A percentile compares a stretch with the other conserved stretches of the same genome.
These are phyloP conservation scores for Acanthococcus lagerstroemiae DNA, from an alignment of 2,888 invertebrate genomes.

Conservation along the genomic window DNA sequence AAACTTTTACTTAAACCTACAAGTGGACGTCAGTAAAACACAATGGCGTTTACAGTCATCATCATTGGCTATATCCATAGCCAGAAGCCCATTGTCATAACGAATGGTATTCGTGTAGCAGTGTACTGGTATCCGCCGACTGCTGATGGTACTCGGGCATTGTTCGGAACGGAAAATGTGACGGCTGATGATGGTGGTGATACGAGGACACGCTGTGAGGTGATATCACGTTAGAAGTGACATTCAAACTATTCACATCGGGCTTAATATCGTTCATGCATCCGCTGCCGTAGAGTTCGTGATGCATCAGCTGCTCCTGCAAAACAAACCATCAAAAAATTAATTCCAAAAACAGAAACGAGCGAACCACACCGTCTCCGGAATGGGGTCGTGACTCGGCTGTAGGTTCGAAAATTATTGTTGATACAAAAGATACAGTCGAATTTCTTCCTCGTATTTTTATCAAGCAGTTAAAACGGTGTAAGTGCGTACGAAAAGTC, in stretches of 20 bases:
- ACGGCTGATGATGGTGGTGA: slow-evolving; percentile 35
- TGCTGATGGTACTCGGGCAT: slow-evolving; percentile 28
- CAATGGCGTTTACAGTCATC: not conserved
- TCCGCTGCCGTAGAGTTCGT: slow-evolving; percentile 36
- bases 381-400: too few relatives aligned
- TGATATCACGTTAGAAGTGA: slow-evolving; percentile 19
- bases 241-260: slow-evolving; percentile 24
- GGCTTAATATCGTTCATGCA: slow-evolving; percentile 34
- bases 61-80: slow-evolving; percentile 40
- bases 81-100: slow-evolving; percentile 42
- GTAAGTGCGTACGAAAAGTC: too few relatives aligned
- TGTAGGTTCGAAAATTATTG: too few relatives aligned
- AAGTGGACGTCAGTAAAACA: not conserved
- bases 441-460: too few relatives aligned
- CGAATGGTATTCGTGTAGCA: slow-evolving; percentile 40
- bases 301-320: slow-evolving; percentile 36
- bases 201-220: slow-evolving; percentile 28
- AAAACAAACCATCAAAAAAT: too few relatives aligned
- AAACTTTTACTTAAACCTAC: too few relatives aligned
- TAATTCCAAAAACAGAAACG: too few relatives aligned
- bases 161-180: slow-evolving; percentile 19
- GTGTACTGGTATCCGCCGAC: slow-evolving; percentile 33
- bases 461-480: too few relatives aligned
- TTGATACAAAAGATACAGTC: too few relatives aligned
- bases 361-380: too few relatives aligned